These are phyloP conservation scores for Nasonia longicornis DNA, from an alignment of 1,140 invertebrate species.

Conservation along the genomic window DNA sequence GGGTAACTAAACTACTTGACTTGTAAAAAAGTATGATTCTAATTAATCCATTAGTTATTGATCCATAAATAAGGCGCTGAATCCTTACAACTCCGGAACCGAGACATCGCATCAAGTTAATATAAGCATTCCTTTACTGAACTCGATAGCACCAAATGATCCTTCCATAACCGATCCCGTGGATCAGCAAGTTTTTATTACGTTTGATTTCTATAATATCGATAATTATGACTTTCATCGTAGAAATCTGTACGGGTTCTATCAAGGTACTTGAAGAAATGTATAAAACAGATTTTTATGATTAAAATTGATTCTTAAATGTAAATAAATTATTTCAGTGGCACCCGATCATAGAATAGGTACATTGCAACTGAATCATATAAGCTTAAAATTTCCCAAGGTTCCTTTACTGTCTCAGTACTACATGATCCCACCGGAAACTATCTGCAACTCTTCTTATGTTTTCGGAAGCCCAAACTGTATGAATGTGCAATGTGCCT, in stretches of 20 bases:
- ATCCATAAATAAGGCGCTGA: background rate
- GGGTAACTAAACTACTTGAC: background rate
- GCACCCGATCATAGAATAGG: background rate
- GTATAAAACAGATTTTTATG: background rate
- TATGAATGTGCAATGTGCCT: slow-evolving; percentile 26
- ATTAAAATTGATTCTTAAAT: background rate
- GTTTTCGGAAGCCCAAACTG: background rate
- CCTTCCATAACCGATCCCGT: slow-evolving; percentile 58
- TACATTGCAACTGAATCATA: slow-evolving; percentile 50
- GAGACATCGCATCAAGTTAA: background rate
- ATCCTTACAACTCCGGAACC: slow-evolving; percentile 3
- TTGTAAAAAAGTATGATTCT: background rate
- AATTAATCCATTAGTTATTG: background rate
- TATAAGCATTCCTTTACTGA: background rate
- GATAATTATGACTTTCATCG: slow-evolving; percentile 85
- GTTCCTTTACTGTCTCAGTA: slow-evolving; percentile 49
- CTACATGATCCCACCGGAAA: slow-evolving; percentile 17
- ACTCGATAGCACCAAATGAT: background rate
- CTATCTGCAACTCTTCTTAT: background rate
- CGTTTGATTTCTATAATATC: slow-evolving; percentile 86
- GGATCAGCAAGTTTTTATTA: slow-evolving; percentile 82
- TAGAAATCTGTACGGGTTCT: slow-evolving; percentile 76
- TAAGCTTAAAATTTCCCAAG: slow-evolving; percentile 49
- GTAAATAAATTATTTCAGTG: background rate
- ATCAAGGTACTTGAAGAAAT: slow-evolving; percentile 55